Conservation (phyloP, 2,888 invertebrate species). For the Drosophila robusta region DNA sequence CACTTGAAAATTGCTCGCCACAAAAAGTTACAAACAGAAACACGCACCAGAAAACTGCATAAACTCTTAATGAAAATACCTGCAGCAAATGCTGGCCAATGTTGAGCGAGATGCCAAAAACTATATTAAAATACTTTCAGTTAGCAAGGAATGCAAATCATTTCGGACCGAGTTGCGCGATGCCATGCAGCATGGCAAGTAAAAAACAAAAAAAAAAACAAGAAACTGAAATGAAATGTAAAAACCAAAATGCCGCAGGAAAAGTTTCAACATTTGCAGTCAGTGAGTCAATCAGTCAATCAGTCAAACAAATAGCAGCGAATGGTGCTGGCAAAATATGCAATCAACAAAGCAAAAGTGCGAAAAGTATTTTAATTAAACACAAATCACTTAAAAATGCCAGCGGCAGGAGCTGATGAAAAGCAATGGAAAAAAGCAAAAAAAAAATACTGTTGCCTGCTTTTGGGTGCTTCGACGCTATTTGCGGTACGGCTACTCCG, state of each 20-base stretch:
- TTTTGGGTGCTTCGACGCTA: slow-evolving; percentile 40
- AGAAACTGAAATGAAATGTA: neutral
- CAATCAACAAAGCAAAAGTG: slow-evolving; percentile 58
- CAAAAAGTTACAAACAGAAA: slow-evolving; percentile 1
- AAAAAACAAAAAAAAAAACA: slow-evolving; percentile 5
- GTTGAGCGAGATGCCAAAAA: slow-evolving; percentile 36
- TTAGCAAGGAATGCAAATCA: slow-evolving; percentile 53
- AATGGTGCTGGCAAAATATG: slow-evolving; percentile 36
- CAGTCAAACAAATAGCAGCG: slow-evolving; percentile 35
- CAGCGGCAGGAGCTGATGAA: slow-evolving; percentile 18
- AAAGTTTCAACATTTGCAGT: slow-evolving; percentile 43
- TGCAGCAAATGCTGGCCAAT: slow-evolving; percentile 10
- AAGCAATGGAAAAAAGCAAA: neutral
- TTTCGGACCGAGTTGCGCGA: slow-evolving; percentile 33
- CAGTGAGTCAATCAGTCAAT: slow-evolving; percentile 42
- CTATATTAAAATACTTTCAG: slow-evolving; percentile 63
- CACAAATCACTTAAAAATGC: slow-evolving; percentile 56
- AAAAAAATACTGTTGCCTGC: slow-evolving; percentile 33
- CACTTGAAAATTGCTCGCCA: neutral
- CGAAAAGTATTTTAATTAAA: slow-evolving; percentile 77
- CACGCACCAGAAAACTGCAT: neutral
- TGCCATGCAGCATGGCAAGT: slow-evolving; percentile 7
- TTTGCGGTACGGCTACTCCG: slow-evolving; percentile 33
- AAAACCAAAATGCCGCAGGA: slow-evolving; percentile 2
- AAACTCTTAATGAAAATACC: slow-evolving; percentile 42